These are phyloP conservation scores for Epizoanthus scotinus DNA, from an alignment of 92 coral and sea anemone species.

Conservation along the genomic window DNA sequence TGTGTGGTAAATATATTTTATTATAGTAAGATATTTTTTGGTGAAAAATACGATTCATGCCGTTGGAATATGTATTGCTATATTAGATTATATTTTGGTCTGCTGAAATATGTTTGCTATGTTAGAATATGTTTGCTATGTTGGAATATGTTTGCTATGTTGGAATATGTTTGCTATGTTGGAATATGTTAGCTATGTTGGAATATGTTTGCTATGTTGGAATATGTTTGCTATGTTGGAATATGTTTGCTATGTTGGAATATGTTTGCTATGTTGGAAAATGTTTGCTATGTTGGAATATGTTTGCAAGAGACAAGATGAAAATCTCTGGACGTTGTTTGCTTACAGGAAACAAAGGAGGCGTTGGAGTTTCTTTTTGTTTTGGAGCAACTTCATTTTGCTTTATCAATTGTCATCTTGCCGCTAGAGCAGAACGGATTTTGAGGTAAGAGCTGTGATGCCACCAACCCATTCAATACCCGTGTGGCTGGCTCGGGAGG, in stretches of 20 bases:
- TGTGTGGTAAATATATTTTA: neutral
- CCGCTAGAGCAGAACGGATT: slow-evolving; percentile 83
- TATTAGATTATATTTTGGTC: too few relatives aligned
- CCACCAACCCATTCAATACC: too few relatives aligned
- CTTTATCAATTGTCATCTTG: slow-evolving; percentile 94
- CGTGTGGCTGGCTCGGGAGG: too few relatives aligned
- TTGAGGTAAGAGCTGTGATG: slow-evolving; percentile 51
- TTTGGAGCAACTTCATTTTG: slow-evolving; percentile 89
- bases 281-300: neutral
- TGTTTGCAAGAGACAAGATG: neutral
- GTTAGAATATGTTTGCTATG: neutral
- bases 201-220: too few relatives aligned
- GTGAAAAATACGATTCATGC: too few relatives aligned
- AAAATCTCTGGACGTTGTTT: neutral
- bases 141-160: neutral
- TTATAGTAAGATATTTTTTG: neutral
- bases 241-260: too few relatives aligned
- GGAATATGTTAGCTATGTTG: too few relatives aligned
- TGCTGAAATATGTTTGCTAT: too few relatives aligned
- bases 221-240: too few relatives aligned
- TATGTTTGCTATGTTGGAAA: neutral
- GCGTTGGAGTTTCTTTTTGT: slow-evolving; percentile 91
- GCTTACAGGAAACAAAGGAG: slow-evolving; percentile 92
- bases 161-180: too few relatives aligned
- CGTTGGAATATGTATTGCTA: too few relatives aligned